Evolutionary conservation across 2,113 vertebrate species (phyloP).

Genomic region (Marmota flaviventris): DNA sequence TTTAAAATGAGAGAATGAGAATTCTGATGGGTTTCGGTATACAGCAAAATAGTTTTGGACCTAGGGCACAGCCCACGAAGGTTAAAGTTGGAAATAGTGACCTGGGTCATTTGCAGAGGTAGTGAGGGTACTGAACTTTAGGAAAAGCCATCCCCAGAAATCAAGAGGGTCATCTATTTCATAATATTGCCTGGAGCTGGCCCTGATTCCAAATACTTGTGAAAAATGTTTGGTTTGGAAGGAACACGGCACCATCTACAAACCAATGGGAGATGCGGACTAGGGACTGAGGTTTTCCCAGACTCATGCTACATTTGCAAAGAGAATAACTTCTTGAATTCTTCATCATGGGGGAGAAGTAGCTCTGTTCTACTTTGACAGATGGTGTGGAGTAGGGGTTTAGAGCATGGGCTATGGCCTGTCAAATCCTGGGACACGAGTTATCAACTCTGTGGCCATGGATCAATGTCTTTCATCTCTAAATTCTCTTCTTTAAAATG

Average conservation of each 20-base stretch:
- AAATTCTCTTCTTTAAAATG: neutral
- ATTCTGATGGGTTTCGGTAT: neutral
- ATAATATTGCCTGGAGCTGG: neutral
- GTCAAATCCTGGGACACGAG: neutral
- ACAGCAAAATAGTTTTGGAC: neutral
- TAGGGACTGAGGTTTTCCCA: neutral
- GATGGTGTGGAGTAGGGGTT: neutral
- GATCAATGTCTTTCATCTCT: neutral
- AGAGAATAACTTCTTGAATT: neutral
- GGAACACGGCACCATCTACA: neutral
- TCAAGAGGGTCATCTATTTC: neutral
- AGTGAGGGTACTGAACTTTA: conserved; percentile 18
- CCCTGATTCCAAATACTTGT: conserved; percentile 11
- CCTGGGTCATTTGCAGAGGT: neutral
- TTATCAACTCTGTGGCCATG: neutral
- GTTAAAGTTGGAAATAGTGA: neutral
- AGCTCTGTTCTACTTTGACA: neutral
- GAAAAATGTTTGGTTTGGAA: conserved; percentile 46
- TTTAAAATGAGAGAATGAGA: neutral
- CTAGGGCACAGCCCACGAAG: neutral
- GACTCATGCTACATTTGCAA: neutral
- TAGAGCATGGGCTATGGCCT: neutral
- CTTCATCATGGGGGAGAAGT: neutral
- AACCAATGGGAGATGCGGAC: neutral
- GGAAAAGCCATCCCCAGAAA: conserved; percentile 35